Evolutionary conservation across 2,888 invertebrate genomes (phyloP).

Genomic region (Isoperla grammatica): DNA sequence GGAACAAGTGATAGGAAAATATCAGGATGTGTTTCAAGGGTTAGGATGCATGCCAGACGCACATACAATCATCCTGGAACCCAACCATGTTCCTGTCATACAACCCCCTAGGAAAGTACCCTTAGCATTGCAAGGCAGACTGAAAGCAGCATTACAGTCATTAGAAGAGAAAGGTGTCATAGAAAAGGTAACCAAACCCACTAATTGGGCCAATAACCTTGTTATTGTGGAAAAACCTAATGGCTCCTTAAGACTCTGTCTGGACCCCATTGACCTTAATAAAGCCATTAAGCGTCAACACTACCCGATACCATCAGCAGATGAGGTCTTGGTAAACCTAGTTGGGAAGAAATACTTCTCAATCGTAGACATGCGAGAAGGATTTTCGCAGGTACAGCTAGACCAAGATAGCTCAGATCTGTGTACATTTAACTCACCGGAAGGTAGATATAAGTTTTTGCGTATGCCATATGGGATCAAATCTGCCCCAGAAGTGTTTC

Average conservation of each 20-base stretch:
- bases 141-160: no score
- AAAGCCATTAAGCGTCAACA: conserved; percentile 31
- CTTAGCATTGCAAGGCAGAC: no score
- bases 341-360: conserved; percentile 20
- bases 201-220: conserved; percentile 32
- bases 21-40: no score
- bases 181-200: conserved; percentile 11
- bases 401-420: conserved; percentile 23
- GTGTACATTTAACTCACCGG: conserved; percentile 25
- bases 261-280: conserved; percentile 35
- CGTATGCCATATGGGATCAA: conserved; percentile 25
- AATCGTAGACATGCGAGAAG: conserved; percentile 22
- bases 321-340: conserved; percentile 23
- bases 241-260: conserved; percentile 34
- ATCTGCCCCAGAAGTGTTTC: not conserved
- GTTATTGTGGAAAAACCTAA: conserved; percentile 36
- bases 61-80: no score
- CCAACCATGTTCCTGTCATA: no score
- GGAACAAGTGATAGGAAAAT: no score
- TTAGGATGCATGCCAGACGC: no score
- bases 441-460: conserved; percentile 24
- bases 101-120: no score
- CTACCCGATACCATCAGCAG: conserved; percentile 32
- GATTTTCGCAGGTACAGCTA: conserved; percentile 23
- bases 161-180: no score